A percentile compares a stretch with the other conserved stretches of the same genome.
Conservation (phyloP, 64 coral and sea anemone genomes). For the Catalaphyllia jardinei region DNA sequence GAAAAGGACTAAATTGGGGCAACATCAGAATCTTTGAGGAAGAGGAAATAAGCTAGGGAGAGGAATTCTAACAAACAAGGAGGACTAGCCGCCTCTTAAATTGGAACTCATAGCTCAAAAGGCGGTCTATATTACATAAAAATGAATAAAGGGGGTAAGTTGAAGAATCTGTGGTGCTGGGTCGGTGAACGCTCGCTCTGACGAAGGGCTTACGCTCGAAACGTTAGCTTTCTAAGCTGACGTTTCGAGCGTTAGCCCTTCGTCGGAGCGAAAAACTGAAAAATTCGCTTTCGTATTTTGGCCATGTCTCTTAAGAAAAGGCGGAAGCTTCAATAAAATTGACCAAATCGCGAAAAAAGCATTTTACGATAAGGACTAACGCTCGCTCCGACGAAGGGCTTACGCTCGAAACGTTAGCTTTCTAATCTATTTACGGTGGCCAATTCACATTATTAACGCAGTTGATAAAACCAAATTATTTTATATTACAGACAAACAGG, state of each 20-base stretch:
- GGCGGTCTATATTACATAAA: not conserved
- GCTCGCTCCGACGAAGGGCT: too few species aligned
- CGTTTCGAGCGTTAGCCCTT: too few species aligned
- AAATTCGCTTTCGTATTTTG: not conserved
- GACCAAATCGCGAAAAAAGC: not conserved
- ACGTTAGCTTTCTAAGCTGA: too few species aligned
- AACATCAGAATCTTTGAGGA: not conserved
- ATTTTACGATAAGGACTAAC: not conserved
- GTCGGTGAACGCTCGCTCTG: too few species aligned
- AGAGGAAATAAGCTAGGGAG: not conserved
- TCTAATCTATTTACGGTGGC: not conserved
- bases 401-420: too few species aligned
- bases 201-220: too few species aligned
- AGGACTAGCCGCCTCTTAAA: not conserved
- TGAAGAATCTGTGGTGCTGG: too few species aligned
- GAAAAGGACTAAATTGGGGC: not conserved
- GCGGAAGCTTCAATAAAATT: conserved; percentile 4
- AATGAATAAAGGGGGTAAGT: too few species aligned
- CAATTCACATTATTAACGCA: too few species aligned
- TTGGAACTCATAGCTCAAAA: not conserved
- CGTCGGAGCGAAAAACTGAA: too few species aligned
- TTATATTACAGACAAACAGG: not conserved
- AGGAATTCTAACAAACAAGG: not conserved
- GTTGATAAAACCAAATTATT: too few species aligned
- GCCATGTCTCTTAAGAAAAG: not conserved